Base-by-base conservation (phyloP, 1,140 invertebrate species). In the Chlorops oryzae region DNA sequence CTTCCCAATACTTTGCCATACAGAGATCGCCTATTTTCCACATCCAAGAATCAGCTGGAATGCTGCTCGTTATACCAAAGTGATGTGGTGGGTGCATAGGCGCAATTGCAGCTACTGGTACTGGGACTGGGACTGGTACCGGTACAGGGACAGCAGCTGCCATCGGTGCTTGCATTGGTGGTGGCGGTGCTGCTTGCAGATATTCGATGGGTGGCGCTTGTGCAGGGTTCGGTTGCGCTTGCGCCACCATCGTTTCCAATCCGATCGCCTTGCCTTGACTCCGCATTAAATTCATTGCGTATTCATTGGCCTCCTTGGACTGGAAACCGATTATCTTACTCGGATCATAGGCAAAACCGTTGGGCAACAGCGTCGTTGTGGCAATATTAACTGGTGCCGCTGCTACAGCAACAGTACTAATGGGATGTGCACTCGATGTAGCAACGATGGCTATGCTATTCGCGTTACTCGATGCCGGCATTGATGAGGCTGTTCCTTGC, bases 1-100 rank as follows among this genome's bases (percentile, higher is more conserved):
- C 90, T 74, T 93, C 90, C 90, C 90, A 93, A 73, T 93, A 94
- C 63, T 90, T 88, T 5, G 90, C 90, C 69, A 92, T 77, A 72
- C 88, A 92, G 38, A 83, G 78, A 65, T 92, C 88, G 18, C 89
- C 89, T 42, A 83, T 72, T 61, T 82, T 83, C 85, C 85, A 91
- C 49, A 76, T 73, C 73, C 81, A 79, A 24, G 61, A 58, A 21
- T 64, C 63, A 22, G 62, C 55, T 5, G 54, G 54, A 10, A 46
- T 42, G n/a, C n/a, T n/a, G n/a, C n/a, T n/a, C n/a, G n/a, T n/a
- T 38, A 56, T 57, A 0, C 54, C 59, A 39, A 57, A 63, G 7
- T 54, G 38, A 25, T 22, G 21, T 15, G 23, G 35, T 20, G 32
- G 15, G 51, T 13, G 50, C 9, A 54, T 15, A 4, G 48, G 28